Conservation (phyloP, 2,797 vertebrate genomes). For the Macrochelys suwanniensis region DNA sequence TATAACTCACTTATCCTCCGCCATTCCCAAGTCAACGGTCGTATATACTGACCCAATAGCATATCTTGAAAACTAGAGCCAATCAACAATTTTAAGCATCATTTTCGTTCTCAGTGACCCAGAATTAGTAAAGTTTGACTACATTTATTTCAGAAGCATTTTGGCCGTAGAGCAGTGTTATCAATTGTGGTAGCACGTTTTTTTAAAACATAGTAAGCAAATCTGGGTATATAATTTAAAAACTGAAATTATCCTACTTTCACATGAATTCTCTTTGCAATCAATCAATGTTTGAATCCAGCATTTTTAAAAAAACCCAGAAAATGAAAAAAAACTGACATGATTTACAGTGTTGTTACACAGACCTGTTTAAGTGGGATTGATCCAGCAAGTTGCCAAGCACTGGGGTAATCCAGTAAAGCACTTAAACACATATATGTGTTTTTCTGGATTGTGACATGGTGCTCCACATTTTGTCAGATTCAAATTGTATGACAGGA, state of each 20-base stretch:
- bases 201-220: background rate
- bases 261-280: background rate
- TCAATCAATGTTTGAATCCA: rapidly evolving
- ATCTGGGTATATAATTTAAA: background rate
- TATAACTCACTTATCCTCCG: no score
- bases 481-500: background rate
- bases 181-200: background rate
- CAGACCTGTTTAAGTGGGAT: background rate
- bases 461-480: background rate
- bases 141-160: no score
- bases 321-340: background rate
- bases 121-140: no score
- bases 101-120: no score
- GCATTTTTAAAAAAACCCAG: background rate
- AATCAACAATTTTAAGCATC: no score
- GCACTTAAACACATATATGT: rapidly evolving
- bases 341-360: background rate
- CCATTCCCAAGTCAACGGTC: no score
- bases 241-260: background rate
- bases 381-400: background rate
- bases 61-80: no score
- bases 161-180: no score
- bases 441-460: background rate
- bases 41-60: no score
- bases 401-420: background rate